Evolutionary conservation across 30 jellyfish, hydroid and myxozoan genomes (phyloP).

Genomic region (Hydractinia symbiolongicarpus): DNA sequence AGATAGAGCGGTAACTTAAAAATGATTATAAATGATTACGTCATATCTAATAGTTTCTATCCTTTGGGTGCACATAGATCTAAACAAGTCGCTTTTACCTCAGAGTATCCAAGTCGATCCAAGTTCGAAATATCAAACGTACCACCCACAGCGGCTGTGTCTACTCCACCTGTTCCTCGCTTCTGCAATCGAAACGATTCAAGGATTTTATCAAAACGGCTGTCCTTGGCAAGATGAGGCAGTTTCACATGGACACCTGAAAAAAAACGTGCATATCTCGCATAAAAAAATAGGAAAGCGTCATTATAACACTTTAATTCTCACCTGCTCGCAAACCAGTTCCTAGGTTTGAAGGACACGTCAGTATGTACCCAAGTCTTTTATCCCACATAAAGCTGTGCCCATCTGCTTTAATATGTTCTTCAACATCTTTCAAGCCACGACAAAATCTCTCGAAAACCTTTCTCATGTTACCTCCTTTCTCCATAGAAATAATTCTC

Average conservation of each 20-base stretch:
- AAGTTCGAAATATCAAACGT: constrained; percentile 56
- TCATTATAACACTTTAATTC: background rate
- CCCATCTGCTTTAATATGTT: constrained; percentile 35
- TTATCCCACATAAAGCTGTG: constrained; percentile 47
- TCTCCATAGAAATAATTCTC: constrained; percentile 51
- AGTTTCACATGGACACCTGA: constrained; percentile 67
- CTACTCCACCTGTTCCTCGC: constrained; percentile 88
- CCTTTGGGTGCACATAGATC: no score
- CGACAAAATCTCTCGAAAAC: constrained; percentile 57
- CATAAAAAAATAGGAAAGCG: background rate
- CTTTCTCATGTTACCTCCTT: constrained; percentile 52
- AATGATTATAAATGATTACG: no score
- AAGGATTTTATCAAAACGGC: constrained; percentile 32
- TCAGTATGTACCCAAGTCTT: constrained; percentile 51
- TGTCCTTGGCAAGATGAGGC: constrained; percentile 60
- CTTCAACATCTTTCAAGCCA: constrained; percentile 48
- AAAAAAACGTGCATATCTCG: background rate
- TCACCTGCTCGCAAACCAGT: constrained; percentile 80
- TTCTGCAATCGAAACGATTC: constrained; percentile 58
- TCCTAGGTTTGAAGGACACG: constrained; percentile 65
- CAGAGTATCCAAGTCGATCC: constrained; percentile 70
- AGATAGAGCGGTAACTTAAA: background rate
- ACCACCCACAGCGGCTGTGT: constrained; percentile 75
- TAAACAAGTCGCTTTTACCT: constrained; percentile 16
- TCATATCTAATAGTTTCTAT: no score